Base-by-base conservation (phyloP, 2,888 invertebrate species). In the Lithophane socia region DNA sequence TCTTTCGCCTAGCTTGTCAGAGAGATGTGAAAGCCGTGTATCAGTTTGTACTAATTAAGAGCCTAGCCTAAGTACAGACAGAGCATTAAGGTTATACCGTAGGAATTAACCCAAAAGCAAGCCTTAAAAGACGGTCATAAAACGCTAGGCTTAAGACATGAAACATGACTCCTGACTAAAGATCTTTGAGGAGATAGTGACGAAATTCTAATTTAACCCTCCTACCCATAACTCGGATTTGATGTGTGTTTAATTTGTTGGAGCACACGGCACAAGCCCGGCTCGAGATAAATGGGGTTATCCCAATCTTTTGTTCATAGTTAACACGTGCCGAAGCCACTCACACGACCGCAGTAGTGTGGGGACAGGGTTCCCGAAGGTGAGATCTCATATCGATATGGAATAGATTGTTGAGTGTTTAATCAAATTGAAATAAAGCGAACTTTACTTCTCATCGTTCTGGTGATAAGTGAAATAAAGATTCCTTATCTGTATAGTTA, bases 291-390 rank as follows among this genome's bases (percentile, higher is more conserved):
- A 88, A 87, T 89, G 75, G 83, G 82, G 81, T 84, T 85, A 85
- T 87, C 77, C 88, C 86, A 89, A 88, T 88, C 89, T 88, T 88
- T 88, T 88, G 88, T 88, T 84, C 88, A 73, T 80, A 80, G 82
- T 83, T 85, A 81, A 84, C 86, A 88, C 88, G 85, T 88, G 88
- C 84, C 83, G 80, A 73, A 82, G 73, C 82, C 86, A 84, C 82
- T 85, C 78, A 85, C 76, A 82, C 70, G 85, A 71, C 75, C 78
- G 75, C 75, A 72, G 29, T 82, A 89, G 89, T 66, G 86, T 12
- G 67, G 82, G 70, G 71, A 63, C 0, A 37, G 1, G 37, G n/a
- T 47, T 37, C 37, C 37, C 37, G 56, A 29, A 47, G 12, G 42
- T 52, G 16, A 12, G 37, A 1, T 37, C 3, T 18, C 44, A 70